Evolutionary conservation across 1,140 invertebrate genomes (phyloP).

Genomic region (Zaprionus davidi): DNA sequence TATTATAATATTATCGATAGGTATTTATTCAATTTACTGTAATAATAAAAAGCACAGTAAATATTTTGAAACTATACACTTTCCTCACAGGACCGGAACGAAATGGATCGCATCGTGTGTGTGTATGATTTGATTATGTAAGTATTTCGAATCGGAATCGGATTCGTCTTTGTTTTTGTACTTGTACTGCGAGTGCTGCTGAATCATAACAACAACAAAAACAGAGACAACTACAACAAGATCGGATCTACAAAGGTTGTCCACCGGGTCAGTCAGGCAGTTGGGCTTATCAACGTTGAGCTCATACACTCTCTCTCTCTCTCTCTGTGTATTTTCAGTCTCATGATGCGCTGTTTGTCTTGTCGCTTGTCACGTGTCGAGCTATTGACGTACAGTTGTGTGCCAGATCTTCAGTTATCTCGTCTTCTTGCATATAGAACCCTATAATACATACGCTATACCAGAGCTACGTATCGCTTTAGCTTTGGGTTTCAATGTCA

Average conservation of each 20-base stretch:
- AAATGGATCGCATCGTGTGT: background rate
- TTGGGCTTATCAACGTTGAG: conserved; percentile 28
- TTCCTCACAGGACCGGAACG: background rate
- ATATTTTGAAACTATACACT: conserved; percentile 23
- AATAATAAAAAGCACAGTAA: conserved; percentile 43
- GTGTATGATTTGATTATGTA: conserved; percentile 25
- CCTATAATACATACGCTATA: conserved; percentile 8
- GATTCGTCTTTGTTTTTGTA: conserved; percentile 5
- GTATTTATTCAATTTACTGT: conserved; percentile 34
- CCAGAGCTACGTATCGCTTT: conserved; percentile 22
- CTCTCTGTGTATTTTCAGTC: background rate
- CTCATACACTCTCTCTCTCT: background rate
- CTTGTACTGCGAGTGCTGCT: conserved; percentile 5
- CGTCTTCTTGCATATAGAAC: conserved; percentile 3
- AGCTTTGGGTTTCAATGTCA: conserved; percentile 68
- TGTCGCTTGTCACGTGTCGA: conserved; percentile 45
- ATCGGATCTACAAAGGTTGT: conserved; percentile 34
- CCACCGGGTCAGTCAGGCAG: conserved; percentile 30
- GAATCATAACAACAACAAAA: conserved; percentile 30
- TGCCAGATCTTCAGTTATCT: conserved; percentile 14
- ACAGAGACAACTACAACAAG: background rate
- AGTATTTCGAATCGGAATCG: conserved; percentile 11
- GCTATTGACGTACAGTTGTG: conserved; percentile 48
- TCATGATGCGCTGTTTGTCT: conserved; percentile 26
- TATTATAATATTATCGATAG: too few species aligned